Conservation (phyloP, 2,888 invertebrate species). For the Zygothrica quintamaculata region DNA sequence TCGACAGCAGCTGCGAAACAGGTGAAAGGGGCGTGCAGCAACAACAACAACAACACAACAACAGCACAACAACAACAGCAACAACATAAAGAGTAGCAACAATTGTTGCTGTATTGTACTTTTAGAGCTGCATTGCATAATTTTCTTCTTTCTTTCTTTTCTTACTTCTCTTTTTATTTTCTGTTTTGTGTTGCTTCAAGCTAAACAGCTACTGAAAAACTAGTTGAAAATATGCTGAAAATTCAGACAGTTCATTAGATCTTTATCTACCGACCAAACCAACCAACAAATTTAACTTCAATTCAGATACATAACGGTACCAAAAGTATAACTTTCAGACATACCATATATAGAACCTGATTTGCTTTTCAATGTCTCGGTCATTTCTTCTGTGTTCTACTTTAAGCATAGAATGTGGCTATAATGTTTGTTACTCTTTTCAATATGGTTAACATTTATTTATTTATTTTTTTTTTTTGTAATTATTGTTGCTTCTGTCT, state of each 20-base stretch:
- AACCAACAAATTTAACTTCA: no score
- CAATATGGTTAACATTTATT: not conserved
- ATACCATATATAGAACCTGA: conserved; percentile 26
- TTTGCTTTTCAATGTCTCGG: conserved; percentile 53
- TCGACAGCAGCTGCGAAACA: conserved; percentile 32
- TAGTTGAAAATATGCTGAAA: conserved; percentile 7
- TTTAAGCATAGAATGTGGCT: conserved; percentile 41
- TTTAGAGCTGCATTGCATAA: conserved; percentile 42
- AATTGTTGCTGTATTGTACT: conserved; percentile 24
- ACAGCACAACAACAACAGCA: conserved; percentile 15
- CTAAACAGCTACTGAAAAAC: conserved; percentile 9
- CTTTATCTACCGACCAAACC: no score
- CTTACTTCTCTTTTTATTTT: no score
- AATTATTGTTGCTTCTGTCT: not conserved
- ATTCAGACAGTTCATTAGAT: not conserved
- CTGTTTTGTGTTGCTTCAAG: no score
- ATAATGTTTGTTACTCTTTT: conserved; percentile 1
- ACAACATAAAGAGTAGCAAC: conserved; percentile 29
- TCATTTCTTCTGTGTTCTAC: conserved; percentile 40
- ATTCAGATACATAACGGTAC: no score
- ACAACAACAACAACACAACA: conserved; percentile 17
- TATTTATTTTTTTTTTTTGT: not conserved
- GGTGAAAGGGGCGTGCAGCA: conserved; percentile 64
- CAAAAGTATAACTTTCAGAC: no score
- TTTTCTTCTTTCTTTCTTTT: conserved; percentile 9